Base-by-base conservation (phyloP, 2,888 invertebrate species). In the Megaustenia siamemsis region DNA sequence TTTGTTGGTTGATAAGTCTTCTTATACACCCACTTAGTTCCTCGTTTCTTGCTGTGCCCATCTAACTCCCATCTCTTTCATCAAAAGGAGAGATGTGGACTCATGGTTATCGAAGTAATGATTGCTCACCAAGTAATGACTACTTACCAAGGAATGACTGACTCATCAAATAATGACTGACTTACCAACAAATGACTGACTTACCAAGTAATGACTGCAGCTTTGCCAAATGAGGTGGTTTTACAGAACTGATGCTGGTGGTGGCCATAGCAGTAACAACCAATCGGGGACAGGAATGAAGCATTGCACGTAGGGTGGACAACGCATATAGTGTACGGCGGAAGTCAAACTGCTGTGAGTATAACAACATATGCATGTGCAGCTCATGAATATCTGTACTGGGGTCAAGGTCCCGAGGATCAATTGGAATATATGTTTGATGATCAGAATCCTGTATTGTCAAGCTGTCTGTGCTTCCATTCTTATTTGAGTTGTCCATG, bases 281-380 rank as follows among this genome's bases (percentile, higher is more conserved):
- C 87, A 96, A 95, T 85, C 96, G 95, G 0, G 96, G 96, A 92
- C 96, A 96, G 35, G 96, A 95, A 69, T 95, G 92, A 12, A 97
- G 95, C 87, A 97, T 96, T 90, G 96, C 96, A 86, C 96, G 95
- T n/a, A 97, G 93, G 0, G 96, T 96, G 86, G 96, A 95, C 87
- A 97, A 94, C 12, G 96, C 96, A 92, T 97, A 97, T 0, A 97
- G 94, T 3, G 96, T 96, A 90, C 96, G 95, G 84, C 96, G 95
- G 0, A 96, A 96, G 93, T 97, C 97, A 90, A 96, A 97, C 32
- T 96, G 96, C 87, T 96, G 96, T 89, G 96, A 96, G 92, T 97
- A 97, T 3, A 98, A 94, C 68, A 97, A 95, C 94, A 98, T 95
- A 92, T 97, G 97, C 38, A 97, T 96, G 93, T 97, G 97, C 85